phyloP scores from a whole-genome alignment of 2,888 invertebrate genomes.

The Oscheius onirici region DNA sequence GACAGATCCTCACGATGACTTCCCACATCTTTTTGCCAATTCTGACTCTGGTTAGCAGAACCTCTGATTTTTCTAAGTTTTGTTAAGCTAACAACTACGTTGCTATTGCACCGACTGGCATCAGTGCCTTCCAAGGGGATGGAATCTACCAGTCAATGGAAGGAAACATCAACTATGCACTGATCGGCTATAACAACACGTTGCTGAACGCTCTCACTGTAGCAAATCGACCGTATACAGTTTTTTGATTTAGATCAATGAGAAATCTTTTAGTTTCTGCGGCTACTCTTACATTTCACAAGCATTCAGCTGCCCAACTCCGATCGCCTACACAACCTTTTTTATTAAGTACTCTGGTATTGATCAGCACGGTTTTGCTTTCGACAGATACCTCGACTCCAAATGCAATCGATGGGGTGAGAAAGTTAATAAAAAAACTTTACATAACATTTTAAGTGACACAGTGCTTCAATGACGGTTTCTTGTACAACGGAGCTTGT shows the following conservation, averaged over 20 bases:
- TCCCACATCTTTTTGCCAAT: conserved; percentile 49
- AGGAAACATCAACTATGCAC: conserved; percentile 59
- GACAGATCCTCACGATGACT: conserved; percentile 54
- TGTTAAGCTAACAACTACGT: conserved; percentile 52
- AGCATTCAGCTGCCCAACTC: conserved; percentile 53
- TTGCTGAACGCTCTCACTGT: conserved; percentile 44
- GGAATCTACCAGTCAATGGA: conserved; percentile 47
- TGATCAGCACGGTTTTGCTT: conserved; percentile 65
- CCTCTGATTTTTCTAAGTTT: not conserved
- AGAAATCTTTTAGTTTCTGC: conserved; percentile 36
- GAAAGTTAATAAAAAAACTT: not conserved
- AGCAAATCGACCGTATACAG: conserved; percentile 31
- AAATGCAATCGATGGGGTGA: conserved; percentile 49
- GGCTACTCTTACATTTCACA: conserved; percentile 48
- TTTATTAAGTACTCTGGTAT: conserved; percentile 60
- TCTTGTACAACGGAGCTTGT: conserved; percentile 56
- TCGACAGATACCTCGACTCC: conserved; percentile 55
- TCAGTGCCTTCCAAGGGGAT: conserved; percentile 47
- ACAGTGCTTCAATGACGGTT: conserved; percentile 57
- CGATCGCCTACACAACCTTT: conserved; percentile 41
- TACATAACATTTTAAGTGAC: conserved; percentile 26
- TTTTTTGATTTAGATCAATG: not conserved
- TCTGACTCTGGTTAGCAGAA: conserved; percentile 44
- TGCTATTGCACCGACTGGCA: conserved; percentile 50
- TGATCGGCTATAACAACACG: conserved; percentile 45